phyloP scores from a whole-genome alignment of 2,797 vertebrate genomes.

The Platyrinchus mystaceus region DNA sequence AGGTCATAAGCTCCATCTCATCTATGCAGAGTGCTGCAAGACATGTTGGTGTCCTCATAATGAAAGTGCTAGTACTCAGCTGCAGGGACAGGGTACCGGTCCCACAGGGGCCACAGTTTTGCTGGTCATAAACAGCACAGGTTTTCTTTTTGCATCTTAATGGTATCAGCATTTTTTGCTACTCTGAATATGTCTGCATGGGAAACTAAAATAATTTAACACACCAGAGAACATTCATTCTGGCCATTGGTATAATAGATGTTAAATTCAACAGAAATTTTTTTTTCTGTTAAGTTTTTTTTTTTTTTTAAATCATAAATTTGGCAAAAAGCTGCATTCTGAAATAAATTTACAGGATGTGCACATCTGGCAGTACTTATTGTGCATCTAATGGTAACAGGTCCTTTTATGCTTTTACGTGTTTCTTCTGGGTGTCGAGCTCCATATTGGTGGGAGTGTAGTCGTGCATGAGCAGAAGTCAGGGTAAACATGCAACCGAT shows the following conservation, averaged over 20 bases:
- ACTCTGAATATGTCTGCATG: neutral
- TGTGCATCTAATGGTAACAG: neutral
- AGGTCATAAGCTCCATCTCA: neutral
- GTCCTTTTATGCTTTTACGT: neutral
- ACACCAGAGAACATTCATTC: neutral
- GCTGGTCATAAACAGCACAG: neutral
- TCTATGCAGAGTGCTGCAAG: neutral
- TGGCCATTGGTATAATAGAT: neutral
- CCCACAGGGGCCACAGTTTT: neutral
- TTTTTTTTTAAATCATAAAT: neutral
- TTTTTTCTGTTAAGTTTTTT: neutral
- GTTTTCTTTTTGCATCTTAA: neutral
- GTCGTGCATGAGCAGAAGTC: neutral
- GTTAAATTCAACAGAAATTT: neutral
- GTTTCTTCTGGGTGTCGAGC: neutral
- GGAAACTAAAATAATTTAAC: neutral
- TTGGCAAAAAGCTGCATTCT: neutral
- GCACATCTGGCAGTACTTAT: neutral
- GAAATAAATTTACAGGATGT: neutral
- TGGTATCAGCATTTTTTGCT: neutral
- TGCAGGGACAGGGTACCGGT: neutral
- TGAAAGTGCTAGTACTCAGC: neutral
- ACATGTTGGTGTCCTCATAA: neutral
- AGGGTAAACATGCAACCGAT: neutral
- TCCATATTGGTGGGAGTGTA: neutral